Base-by-base conservation (phyloP, 2,888 invertebrate species). In the Cheilosia soror region DNA sequence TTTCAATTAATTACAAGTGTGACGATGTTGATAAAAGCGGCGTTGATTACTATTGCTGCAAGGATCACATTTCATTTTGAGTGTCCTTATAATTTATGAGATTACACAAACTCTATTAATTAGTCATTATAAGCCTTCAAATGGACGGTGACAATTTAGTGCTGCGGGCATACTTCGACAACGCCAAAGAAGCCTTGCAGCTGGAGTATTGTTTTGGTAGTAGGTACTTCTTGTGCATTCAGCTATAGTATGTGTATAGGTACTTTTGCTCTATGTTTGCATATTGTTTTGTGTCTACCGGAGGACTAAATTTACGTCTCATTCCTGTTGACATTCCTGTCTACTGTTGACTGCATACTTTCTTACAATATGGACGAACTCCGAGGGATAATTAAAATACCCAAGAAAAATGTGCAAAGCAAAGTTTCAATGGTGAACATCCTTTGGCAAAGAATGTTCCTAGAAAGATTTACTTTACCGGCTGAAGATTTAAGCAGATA, bases 1-100 rank as follows among this genome's bases (percentile, higher is more conserved):
- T 81, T 77, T 63, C 81, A 85, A 85, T 85, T 81, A 85, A 81
- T 85, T 81, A 72, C 72, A 72, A 68, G 76, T 81, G 85, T 81
- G 37, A 11, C 37, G 72, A 81, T 76, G 62, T 58, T 77, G 72
- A 81, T 85, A 77, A 85, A 81, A 72, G 60, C 58, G 20, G 75
- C 65, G 65, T 58, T 81, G 65, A 83, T 68, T 62, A 68, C 57
- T 72, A 77, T 66, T 62, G 62, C 80, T 37, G 7, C 9, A 29
- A 62, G 80, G 55, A 85, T 62, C 31, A 62, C 55, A 71, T 72
- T 76, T 71, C 62, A 76, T 55, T 65, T 80, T 76, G 76, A 76
- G 66, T 66, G 80, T 72, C 80, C 76, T 76, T 76, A 51, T 83
- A 68, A 73, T 78, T 83, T 78, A 83, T 78, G 49, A 73, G 57